phyloP scores from a whole-genome alignment of 1,140 invertebrate species.

The Melipona quadrifasciata region DNA sequence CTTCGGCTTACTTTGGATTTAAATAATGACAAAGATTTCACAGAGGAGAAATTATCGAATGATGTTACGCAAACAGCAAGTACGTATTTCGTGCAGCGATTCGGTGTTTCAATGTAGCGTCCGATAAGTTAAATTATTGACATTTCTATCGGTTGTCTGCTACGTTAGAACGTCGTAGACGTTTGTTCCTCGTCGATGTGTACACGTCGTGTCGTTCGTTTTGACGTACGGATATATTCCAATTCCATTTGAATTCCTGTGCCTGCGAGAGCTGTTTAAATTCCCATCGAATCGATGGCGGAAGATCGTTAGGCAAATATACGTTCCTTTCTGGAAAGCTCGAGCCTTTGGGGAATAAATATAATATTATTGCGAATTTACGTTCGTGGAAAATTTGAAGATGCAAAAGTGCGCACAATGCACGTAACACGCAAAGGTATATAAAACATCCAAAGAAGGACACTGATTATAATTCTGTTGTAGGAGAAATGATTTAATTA shows the following conservation, averaged over 20 bases:
- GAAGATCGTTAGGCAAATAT: not conserved
- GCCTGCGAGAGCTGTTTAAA: constrained; percentile 1
- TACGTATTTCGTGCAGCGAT: not conserved
- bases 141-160: constrained; percentile 1
- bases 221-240: constrained; percentile 18
- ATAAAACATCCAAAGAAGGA: too few relatives aligned
- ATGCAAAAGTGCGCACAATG: too few relatives aligned
- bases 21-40: not conserved
- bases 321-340: not conserved
- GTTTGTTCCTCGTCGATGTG: not conserved
- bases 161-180: not conserved
- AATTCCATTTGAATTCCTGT: constrained; percentile 16
- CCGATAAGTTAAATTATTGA: constrained; percentile 31
- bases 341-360: too few relatives aligned
- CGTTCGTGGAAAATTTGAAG: too few relatives aligned
- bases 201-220: not conserved
- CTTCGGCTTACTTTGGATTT: not conserved
- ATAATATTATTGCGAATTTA: too few relatives aligned
- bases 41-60: not conserved
- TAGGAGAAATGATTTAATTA: too few relatives aligned
- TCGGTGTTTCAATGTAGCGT: constrained; percentile 11
- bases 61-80: constrained; percentile 1
- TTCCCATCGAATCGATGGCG: not conserved
- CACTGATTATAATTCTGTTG: too few relatives aligned
- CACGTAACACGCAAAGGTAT: too few relatives aligned